Base-by-base conservation (phyloP, 2,888 invertebrate genomes). In the Epinotia demarniana region DNA sequence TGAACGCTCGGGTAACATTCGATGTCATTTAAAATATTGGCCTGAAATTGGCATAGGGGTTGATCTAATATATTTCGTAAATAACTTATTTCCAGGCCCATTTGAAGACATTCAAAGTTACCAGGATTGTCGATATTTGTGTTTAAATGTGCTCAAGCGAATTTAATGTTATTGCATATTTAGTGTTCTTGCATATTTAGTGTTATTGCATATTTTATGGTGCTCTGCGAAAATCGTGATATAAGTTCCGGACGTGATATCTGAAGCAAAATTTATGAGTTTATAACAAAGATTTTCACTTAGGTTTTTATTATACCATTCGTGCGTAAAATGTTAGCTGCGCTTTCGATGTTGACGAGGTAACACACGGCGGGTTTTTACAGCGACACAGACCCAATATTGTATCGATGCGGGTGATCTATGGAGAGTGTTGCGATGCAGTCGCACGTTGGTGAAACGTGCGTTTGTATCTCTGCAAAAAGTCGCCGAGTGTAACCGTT, bases 181-280 rank as follows among this genome's bases (percentile, higher is more conserved):
- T 0, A 39, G 5, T 46, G 46, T 69, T 16, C 5, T 4, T 60
- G 60, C 16, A 70, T 60, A n/a, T 46, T 46, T 27, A 39, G 5
- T 46, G 46, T 69, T 16, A 11, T 4, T 60, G 60, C 16, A 70
- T 60, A n/a, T 46, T 46, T 0, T 16, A 49, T 53, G n/a, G 6
- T 49, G 69, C 70, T 70, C 33, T 70, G 70, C 70, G 70, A 70
- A 49, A 12, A 33, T 12, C 9, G 6, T 27, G 12, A 3, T 13
- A 2, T 8, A n/a, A 13, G 1, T 66, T 66, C 9, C 19, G 23
- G 11, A 12, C 23, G 43, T 43, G 6, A 18, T n/a, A 13, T 43
- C 23, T 46, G 23, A 46, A 19, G 23, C 23, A 13, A 63, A 60
- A 33, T 61, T 1, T 33, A 61, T 33, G 16, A 23, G 12, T 58